Evolutionary conservation across 1,140 invertebrate species (phyloP), one percentile per base, ranked within the genome.

Genomic region (Drosophila tani): DNA sequence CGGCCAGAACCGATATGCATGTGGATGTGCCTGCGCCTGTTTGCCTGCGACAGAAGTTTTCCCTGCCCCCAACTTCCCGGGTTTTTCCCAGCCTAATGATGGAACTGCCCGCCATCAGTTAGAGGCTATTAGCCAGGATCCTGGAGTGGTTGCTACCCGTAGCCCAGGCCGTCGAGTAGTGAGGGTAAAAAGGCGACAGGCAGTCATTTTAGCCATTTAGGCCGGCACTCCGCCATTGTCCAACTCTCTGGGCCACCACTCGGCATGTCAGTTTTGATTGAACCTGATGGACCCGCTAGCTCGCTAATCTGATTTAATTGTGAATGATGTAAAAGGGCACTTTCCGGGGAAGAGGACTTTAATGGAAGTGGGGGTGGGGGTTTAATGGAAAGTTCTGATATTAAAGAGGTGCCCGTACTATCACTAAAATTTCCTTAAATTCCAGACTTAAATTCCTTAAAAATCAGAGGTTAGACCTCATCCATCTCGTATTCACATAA

Each of bases 181-280:
- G 24, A 9, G 49, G 45, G 58, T 17, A 43, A 47, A 63, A 49
- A 43, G 43, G 58, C 53, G 74, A 53, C 49, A 62, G 56, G 46
- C 59, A 47, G 68, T 67, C 79, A 60, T 74, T 60, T 71, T 53
- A 35, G 46, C 11, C 50, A 45, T 49, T 55, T 41, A 45, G 51
- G 38, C 35, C 45, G 57, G 60, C 64, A 49, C 57, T 49, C 38
- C 53, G 41, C 15, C 53, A 65, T 74, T 74, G 74, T 66, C 45
- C 60, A 35, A 49, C 62, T 47, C 27, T 49, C 19, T 46, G 60
- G 74, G 57, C 68, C 82, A 81, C 60, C 82, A 81, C 60, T 79
- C 53, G 82, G 75, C 75, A 86, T 82, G 83, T 69, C 83, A 87
- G 75, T 87, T 86, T 82, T 87, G 83, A 86, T 86, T 86, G 83